Conservation (phyloP, 2,797 vertebrate species). For the Ptychobarbus kaznakovi region DNA sequence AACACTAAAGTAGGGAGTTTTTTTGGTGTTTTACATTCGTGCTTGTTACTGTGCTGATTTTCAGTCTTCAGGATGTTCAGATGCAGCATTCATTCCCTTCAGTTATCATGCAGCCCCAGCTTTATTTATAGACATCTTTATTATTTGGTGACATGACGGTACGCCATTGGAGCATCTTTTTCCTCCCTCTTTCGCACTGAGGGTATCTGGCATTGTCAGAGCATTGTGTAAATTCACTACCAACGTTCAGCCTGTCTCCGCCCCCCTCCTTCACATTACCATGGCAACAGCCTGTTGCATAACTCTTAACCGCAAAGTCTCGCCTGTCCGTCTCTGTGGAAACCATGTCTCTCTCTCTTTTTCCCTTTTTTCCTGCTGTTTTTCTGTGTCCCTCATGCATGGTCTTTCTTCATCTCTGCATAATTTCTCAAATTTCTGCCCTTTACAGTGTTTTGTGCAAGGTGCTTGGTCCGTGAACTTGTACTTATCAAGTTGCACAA, state of each 20-base stretch:
- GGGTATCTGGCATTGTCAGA: constrained; percentile 55
- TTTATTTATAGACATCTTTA: constrained; percentile 43
- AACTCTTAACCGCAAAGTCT: constrained; percentile 63
- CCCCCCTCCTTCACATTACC: constrained; percentile 47
- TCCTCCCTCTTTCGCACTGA: constrained; percentile 26
- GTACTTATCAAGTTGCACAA: not conserved
- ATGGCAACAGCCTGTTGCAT: constrained; percentile 66
- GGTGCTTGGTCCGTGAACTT: not conserved
- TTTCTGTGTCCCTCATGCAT: constrained; percentile 31
- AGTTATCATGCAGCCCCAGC: constrained; percentile 19
- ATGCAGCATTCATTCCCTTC: not conserved
- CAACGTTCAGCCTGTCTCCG: constrained; percentile 31
- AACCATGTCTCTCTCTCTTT: constrained; percentile 55
- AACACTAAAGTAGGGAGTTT: not conserved
- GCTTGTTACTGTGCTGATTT: not conserved
- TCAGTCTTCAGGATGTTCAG: not conserved
- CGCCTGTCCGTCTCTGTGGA: constrained; percentile 60
- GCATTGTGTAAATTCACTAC: constrained; percentile 54
- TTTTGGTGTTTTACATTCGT: not conserved
- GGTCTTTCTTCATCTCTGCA: not conserved
- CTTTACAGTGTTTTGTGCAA: constrained; percentile 4
- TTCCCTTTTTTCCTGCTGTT: constrained; percentile 34
- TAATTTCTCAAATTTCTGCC: constrained; percentile 21
- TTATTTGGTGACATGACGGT: constrained; percentile 15
- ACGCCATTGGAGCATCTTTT: not conserved